Percentiles rank a stretch among this genome's conserved stretches.
phyloP scores from a whole-genome alignment of 2,797 vertebrate species.

The Myioborus melanocephalus region DNA sequence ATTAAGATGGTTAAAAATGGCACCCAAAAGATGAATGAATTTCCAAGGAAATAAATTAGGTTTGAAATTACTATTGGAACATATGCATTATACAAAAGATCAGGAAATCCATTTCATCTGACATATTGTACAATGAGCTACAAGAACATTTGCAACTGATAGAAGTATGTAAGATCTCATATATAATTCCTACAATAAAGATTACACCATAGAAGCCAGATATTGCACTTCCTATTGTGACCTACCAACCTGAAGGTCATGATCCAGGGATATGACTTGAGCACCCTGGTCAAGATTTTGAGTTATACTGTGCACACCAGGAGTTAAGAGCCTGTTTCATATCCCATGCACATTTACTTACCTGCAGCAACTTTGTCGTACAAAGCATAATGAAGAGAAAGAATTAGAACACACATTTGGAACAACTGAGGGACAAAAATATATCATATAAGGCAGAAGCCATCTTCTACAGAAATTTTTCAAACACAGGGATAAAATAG shows the following conservation, averaged over 20 bases:
- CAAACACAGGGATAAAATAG: conserved; percentile 51
- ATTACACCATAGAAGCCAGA: conserved; percentile 28
- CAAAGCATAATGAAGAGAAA: background rate
- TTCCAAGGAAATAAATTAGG: conserved; percentile 65
- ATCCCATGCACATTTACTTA: background rate
- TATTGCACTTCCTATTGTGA: conserved; percentile 8
- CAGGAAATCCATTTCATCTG: conserved; percentile 65
- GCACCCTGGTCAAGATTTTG: background rate
- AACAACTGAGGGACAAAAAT: background rate
- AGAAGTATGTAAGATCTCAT: conserved; percentile 42
- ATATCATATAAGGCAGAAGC: background rate
- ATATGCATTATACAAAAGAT: conserved; percentile 70
- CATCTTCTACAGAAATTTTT: conserved; percentile 25
- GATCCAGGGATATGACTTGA: background rate
- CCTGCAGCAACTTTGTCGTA: background rate
- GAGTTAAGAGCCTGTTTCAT: background rate
- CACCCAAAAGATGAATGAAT: conserved; percentile 64
- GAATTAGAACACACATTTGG: background rate
- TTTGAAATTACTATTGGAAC: conserved; percentile 66
- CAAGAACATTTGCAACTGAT: conserved; percentile 59
- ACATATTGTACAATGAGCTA: conserved; percentile 57
- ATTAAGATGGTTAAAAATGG: conserved; percentile 55
- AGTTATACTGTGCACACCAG: background rate
- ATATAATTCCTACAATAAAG: conserved; percentile 63
- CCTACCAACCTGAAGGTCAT: conserved; percentile 24